phyloP scores from a whole-genome alignment of 2,888 invertebrate species.

The Philhelius pedissequus region DNA sequence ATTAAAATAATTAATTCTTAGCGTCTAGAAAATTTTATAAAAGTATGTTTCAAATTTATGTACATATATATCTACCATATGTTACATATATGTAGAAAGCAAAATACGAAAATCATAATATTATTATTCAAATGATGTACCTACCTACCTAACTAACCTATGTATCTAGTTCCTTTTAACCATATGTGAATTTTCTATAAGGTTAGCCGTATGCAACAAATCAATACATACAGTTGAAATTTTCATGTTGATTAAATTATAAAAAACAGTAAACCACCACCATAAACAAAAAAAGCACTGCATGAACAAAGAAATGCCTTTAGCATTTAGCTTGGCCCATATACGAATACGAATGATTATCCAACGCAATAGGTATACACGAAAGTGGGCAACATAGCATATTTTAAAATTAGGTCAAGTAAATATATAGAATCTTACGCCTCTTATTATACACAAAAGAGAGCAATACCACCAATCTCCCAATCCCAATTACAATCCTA shows the following conservation, averaged over 20 bases:
- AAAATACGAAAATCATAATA: too few species aligned
- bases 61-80: too few species aligned
- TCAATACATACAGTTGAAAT: slow-evolving; percentile 51
- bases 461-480: slow-evolving; percentile 10
- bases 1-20: too few species aligned
- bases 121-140: not conserved
- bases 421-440: slow-evolving; percentile 44
- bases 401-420: slow-evolving; percentile 60
- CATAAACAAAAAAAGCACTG: not conserved
- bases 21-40: too few species aligned
- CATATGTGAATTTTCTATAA: not conserved
- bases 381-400: slow-evolving; percentile 51
- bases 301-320: slow-evolving; percentile 7
- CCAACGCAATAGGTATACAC: not conserved
- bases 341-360: slow-evolving; percentile 7
- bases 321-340: slow-evolving; percentile 49
- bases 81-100: too few species aligned
- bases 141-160: too few species aligned
- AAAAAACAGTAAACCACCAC: not conserved
- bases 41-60: too few species aligned
- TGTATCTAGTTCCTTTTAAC: too few species aligned
- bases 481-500: slow-evolving; percentile 59
- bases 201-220: slow-evolving; percentile 42
- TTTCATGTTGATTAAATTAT: slow-evolving; percentile 9
- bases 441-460: slow-evolving; percentile 42